Conservation (phyloP, 1,140 invertebrate species). For the Conopomorpha cramerella region DNA sequence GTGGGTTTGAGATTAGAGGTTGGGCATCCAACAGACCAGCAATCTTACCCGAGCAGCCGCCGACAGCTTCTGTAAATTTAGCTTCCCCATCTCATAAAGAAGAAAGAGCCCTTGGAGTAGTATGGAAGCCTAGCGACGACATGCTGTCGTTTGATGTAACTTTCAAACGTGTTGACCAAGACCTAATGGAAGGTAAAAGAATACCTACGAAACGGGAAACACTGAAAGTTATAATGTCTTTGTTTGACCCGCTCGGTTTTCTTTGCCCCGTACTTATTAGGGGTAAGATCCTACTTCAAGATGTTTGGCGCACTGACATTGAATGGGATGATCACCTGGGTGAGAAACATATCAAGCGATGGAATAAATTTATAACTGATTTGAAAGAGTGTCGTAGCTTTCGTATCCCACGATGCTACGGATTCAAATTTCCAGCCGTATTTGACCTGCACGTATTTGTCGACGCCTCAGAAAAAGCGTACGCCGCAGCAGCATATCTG, state of each 20-base stretch:
- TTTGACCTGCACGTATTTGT: background rate
- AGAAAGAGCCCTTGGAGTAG: constrained; percentile 1
- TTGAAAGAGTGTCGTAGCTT: background rate
- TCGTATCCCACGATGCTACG: background rate
- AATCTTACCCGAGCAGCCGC: background rate
- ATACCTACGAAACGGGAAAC: constrained; percentile 10
- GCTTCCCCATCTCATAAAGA: background rate
- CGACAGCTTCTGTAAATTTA: no score
- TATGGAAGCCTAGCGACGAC: background rate
- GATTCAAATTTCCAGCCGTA: background rate
- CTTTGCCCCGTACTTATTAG: constrained; percentile 7
- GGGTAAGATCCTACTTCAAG: constrained; percentile 13
- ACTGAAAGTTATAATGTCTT: constrained; percentile 12
- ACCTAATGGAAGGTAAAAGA: constrained; percentile 2
- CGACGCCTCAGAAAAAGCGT: background rate
- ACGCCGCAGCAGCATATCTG: background rate
- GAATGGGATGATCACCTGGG: constrained; percentile 12
- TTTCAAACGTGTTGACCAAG: background rate
- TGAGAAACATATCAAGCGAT: background rate
- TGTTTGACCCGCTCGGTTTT: constrained; percentile 17
- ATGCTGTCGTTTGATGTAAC: constrained; percentile 1
- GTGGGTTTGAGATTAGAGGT: constrained; percentile 8
- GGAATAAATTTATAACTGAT: background rate
- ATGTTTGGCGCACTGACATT: constrained; percentile 10
- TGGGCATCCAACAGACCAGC: background rate